A percentile compares a stretch with the other conserved stretches of the same genome.
Conservation (phyloP, 64 coral and sea anemone species). For the Acropora yongei region DNA sequence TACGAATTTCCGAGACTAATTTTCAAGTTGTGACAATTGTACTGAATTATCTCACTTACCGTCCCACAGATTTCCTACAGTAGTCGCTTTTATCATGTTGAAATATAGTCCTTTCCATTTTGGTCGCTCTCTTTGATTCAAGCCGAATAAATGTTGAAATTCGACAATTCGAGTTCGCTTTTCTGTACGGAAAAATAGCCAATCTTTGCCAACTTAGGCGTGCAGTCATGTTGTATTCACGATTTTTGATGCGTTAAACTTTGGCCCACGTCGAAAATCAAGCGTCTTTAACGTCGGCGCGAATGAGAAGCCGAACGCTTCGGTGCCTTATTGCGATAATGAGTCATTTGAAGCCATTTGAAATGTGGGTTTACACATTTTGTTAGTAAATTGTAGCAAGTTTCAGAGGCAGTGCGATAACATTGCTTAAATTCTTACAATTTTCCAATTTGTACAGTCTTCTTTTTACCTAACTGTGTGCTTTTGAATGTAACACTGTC, state of each 20-base stretch:
- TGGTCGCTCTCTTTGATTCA: background rate
- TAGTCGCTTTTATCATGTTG: slow-evolving; percentile 2
- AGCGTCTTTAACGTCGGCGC: background rate
- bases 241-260: background rate
- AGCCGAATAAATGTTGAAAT: slow-evolving; percentile 17
- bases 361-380: background rate
- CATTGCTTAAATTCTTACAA: background rate
- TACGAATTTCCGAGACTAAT: background rate
- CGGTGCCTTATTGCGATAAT: slow-evolving; percentile 1
- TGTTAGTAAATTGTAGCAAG: background rate
- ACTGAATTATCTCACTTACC: too few species aligned
- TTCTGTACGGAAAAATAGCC: slow-evolving; percentile 1
- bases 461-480: background rate
- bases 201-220: background rate
- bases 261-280: background rate
- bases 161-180: slow-evolving; percentile 9
- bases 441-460: background rate
- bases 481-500: background rate
- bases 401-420: slow-evolving; percentile 15
- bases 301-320: background rate
- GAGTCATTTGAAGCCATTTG: slow-evolving; percentile 9
- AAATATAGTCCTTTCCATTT: background rate
- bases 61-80: background rate
- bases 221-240: background rate
- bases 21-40: background rate